These are phyloP conservation scores for Zoroaster sp. DNA, from an alignment of 53 echinoderm and acorn worm genomes.

Conservation along the genomic window DNA sequence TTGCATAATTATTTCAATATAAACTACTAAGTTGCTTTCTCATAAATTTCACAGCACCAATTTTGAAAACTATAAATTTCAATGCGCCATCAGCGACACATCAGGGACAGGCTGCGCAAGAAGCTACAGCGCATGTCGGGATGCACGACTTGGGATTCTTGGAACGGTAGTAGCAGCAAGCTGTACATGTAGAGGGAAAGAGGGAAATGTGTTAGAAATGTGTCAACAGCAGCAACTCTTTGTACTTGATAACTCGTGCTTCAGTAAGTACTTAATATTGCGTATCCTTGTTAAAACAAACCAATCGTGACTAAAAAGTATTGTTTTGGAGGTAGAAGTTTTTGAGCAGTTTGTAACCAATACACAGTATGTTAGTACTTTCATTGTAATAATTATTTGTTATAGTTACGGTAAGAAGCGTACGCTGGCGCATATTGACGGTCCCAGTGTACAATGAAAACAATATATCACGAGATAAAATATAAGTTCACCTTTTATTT, in stretches of 20 bases:
- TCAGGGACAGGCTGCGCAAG: conserved; percentile 66
- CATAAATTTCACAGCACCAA: conserved; percentile 16
- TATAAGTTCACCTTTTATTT: too few relatives aligned
- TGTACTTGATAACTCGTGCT: conserved; percentile 65
- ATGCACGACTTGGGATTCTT: conserved; percentile 64
- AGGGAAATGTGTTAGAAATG: neutral
- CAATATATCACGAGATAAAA: too few relatives aligned
- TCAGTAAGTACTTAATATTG: conserved; percentile 49
- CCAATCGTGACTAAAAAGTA: too few relatives aligned
- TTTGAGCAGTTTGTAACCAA: too few relatives aligned
- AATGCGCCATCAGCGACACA: conserved; percentile 45
- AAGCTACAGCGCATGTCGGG: conserved; percentile 67
- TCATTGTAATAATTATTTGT: too few relatives aligned
- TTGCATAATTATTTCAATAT: too few relatives aligned
- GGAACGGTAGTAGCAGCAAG: conserved; percentile 74
- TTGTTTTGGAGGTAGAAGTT: too few relatives aligned
- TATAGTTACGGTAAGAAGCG: too few relatives aligned
- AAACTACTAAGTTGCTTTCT: neutral
- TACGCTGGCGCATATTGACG: too few relatives aligned
- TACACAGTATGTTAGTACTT: too few relatives aligned
- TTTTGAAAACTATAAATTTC: conserved; percentile 55
- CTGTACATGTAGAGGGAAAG: conserved; percentile 58
- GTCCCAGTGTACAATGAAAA: too few relatives aligned
- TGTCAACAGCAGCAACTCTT: conserved; percentile 47
- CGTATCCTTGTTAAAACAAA: too few relatives aligned